Evolutionary conservation across 2,888 invertebrate species (phyloP).

Genomic region (Hypselothyrea guttata): DNA sequence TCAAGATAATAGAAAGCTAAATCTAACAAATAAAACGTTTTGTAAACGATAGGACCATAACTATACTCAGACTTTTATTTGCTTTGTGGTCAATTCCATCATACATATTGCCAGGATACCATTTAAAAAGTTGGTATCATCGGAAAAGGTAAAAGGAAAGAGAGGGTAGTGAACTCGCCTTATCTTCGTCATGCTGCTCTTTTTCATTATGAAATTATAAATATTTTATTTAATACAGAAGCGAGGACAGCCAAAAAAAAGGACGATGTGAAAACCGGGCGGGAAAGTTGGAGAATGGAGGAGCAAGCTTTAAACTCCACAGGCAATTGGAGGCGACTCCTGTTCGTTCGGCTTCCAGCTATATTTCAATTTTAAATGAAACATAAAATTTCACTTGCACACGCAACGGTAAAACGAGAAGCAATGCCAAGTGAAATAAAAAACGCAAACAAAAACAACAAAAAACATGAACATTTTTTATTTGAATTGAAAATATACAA

Average conservation of each 20-base stretch:
- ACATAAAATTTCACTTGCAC: constrained; percentile 55
- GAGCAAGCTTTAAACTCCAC: constrained; percentile 52
- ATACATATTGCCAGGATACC: too few relatives aligned
- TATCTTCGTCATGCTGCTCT: constrained; percentile 45
- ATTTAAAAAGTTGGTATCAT: background rate
- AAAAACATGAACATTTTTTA: constrained; percentile 3
- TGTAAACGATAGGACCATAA: too few relatives aligned
- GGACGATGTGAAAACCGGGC: background rate
- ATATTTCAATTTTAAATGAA: constrained; percentile 67
- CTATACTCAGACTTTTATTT: too few relatives aligned
- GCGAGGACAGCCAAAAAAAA: constrained; percentile 26
- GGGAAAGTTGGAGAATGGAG: constrained; percentile 12
- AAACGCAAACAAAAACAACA: constrained; percentile 9
- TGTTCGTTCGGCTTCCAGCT: constrained; percentile 52
- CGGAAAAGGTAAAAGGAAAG: constrained; percentile 1
- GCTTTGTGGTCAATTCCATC: too few relatives aligned
- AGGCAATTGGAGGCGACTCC: constrained; percentile 58
- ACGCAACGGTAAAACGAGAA: constrained; percentile 41
- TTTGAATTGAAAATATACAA: constrained; percentile 69
- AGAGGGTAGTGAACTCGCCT: constrained; percentile 22
- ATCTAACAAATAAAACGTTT: too few relatives aligned
- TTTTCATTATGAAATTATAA: constrained; percentile 67
- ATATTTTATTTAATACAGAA: constrained; percentile 57
- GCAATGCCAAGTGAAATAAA: constrained; percentile 8
- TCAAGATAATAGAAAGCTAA: too few relatives aligned